phyloP scores from a whole-genome alignment of 2,113 vertebrate genomes.

The Brevimyrus niger region DNA sequence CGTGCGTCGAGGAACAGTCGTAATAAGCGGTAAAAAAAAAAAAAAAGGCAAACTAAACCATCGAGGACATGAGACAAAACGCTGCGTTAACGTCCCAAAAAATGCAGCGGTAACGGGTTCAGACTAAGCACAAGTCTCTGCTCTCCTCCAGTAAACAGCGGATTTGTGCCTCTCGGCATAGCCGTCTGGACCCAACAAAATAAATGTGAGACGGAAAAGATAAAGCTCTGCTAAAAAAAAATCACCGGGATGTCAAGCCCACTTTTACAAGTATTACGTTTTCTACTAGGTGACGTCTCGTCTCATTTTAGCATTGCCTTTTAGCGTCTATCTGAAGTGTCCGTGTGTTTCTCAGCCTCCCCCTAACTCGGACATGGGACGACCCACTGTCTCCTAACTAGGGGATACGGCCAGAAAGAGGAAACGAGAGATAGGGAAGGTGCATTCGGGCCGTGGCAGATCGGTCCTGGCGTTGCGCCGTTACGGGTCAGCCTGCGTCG shows the following conservation, averaged over 20 bases:
- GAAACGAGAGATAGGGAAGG: slow-evolving; percentile 35
- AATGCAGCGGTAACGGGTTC: background rate
- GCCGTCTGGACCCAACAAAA: background rate
- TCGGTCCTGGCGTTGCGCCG: background rate
- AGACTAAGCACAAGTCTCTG: background rate
- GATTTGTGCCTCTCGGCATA: background rate
- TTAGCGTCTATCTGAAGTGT: background rate
- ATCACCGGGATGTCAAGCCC: background rate
- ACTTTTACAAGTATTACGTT: background rate
- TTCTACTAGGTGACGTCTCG: background rate
- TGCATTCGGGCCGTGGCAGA: background rate
- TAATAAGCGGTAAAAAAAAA: background rate
- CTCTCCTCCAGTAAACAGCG: background rate
- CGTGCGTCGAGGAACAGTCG: background rate
- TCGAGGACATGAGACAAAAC: background rate
- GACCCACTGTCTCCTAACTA: background rate
- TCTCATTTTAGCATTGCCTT: background rate
- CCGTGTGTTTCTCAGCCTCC: background rate
- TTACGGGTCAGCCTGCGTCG: background rate
- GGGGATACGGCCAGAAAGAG: background rate
- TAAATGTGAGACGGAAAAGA: background rate
- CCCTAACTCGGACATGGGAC: too few relatives aligned
- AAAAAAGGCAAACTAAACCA: background rate
- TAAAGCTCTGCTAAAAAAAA: background rate
- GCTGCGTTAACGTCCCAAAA: background rate